Conservation (phyloP, 2,113 vertebrate species). For the Brachyhypopomus gauderio region DNA sequence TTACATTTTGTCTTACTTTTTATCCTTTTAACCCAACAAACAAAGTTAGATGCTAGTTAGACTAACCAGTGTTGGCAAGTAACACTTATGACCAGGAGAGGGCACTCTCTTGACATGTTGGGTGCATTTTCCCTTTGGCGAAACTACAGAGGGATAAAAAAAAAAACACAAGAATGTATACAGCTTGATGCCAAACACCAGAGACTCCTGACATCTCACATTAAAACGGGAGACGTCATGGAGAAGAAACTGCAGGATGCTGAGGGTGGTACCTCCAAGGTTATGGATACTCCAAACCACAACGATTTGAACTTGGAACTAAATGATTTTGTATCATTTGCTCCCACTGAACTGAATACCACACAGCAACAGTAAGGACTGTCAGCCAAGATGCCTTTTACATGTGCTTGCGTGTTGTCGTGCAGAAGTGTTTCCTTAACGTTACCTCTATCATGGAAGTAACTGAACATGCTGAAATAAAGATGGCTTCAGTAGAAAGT, state of each 20-base stretch:
- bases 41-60: slow-evolving; percentile 3
- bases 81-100: slow-evolving; percentile 59
- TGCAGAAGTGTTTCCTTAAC: neutral
- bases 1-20: neutral
- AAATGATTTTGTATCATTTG: neutral
- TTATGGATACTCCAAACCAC: too few species aligned
- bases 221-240: neutral
- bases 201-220: neutral
- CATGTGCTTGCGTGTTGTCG: neutral
- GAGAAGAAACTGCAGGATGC: too few species aligned
- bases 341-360: neutral
- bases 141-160: neutral
- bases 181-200: neutral
- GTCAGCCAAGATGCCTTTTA: neutral
- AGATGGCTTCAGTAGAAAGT: neutral
- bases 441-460: neutral
- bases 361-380: neutral
- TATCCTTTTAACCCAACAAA: neutral
- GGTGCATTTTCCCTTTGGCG: neutral
- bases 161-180: neutral
- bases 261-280: too few species aligned
- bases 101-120: slow-evolving; percentile 63
- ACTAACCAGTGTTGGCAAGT: neutral
- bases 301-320: neutral
- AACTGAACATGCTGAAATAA: neutral